These are phyloP conservation scores for Eupsilia transversa DNA, from an alignment of 2,888 invertebrate genomes.

Conservation along the genomic window DNA sequence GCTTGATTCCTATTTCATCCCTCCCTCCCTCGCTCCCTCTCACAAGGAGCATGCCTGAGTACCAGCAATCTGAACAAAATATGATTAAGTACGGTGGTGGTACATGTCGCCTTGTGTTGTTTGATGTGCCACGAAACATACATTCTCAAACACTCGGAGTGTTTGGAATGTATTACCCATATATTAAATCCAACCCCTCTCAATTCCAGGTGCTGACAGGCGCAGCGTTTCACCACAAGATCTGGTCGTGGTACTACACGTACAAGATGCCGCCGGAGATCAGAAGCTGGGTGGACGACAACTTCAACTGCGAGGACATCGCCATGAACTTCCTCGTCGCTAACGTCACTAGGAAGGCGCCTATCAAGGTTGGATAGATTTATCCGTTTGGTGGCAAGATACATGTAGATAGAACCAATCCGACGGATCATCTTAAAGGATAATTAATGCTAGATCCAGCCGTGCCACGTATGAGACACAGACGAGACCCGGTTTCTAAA, in stretches of 20 bases:
- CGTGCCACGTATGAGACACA: too few species aligned
- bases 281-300: conserved; percentile 97
- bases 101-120: background rate
- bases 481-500: background rate
- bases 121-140: background rate
- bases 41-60: background rate
- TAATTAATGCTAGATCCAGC: background rate
- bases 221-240: conserved; percentile 98
- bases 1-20: too few species aligned
- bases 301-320: conserved; percentile 99
- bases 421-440: background rate
- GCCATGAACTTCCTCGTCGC: conserved; percentile 99
- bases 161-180: background rate
- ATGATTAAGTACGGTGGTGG: background rate
- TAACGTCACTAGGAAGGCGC: conserved; percentile 97
- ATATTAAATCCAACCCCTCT: background rate
- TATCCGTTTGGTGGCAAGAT: background rate
- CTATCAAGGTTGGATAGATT: conserved; percentile 93
- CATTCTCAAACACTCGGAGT: background rate
- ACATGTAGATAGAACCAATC: background rate
- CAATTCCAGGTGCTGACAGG: conserved; percentile 94
- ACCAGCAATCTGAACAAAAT: background rate
- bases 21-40: background rate
- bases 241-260: conserved; percentile 98
- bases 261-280: conserved; percentile 96